phyloP scores from a whole-genome alignment of 1,140 invertebrate species.

The Bombus superbus region DNA sequence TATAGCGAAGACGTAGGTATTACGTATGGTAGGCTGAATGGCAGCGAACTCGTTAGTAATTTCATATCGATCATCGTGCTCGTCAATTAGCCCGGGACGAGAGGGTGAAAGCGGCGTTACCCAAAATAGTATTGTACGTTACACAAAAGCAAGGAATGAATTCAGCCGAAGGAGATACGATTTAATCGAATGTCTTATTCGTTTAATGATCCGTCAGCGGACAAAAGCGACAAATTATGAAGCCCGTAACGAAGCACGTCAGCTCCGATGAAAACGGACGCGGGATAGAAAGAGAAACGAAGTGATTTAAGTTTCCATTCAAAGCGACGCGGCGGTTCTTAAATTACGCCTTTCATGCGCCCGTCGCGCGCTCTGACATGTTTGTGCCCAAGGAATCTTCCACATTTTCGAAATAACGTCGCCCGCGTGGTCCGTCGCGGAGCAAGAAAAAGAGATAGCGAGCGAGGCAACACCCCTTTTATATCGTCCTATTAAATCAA shows the following conservation, averaged over 20 bases:
- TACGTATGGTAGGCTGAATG: background rate
- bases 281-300: constrained; percentile 39
- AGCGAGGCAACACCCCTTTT: constrained; percentile 21
- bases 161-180: constrained; percentile 23
- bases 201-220: constrained; percentile 12
- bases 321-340: constrained; percentile 61
- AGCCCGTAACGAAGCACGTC: constrained; percentile 38
- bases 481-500: constrained; percentile 49
- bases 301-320: constrained; percentile 62
- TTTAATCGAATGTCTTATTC: constrained; percentile 30
- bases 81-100: background rate
- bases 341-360: constrained; percentile 63
- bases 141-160: background rate
- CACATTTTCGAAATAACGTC: constrained; percentile 57
- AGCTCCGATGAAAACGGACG: constrained; percentile 51
- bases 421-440: background rate
- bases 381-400: constrained; percentile 56
- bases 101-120: too few relatives aligned
- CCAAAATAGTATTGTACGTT: background rate
- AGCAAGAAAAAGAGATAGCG: background rate
- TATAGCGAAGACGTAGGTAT: background rate
- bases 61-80: too few relatives aligned
- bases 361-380: constrained; percentile 56
- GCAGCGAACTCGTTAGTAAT: background rate
- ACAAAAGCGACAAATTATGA: constrained; percentile 59